These are phyloP conservation scores for Acleris sparsana DNA, from an alignment of 2,888 invertebrate species.

Conservation along the genomic window DNA sequence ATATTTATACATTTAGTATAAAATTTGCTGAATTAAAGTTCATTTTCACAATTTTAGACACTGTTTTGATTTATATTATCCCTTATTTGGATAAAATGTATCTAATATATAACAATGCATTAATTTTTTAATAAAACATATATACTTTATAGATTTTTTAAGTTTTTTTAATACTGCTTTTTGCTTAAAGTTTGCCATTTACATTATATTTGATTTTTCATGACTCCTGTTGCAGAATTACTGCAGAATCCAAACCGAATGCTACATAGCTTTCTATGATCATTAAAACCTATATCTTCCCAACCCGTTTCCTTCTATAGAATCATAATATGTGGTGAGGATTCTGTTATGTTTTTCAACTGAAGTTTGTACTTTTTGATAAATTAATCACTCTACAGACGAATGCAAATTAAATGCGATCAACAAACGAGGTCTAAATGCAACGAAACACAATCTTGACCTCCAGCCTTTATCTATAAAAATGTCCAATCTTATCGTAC, in stretches of 20 bases:
- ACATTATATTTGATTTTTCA: background rate
- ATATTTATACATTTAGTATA: constrained; percentile 84
- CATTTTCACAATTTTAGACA: constrained; percentile 82
- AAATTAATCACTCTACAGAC: background rate
- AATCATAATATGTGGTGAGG: too few species aligned
- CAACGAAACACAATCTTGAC: constrained; percentile 27
- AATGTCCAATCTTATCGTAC: constrained; percentile 23
- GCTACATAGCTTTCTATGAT: too few species aligned
- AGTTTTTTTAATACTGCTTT: constrained; percentile 27
- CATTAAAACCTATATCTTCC: too few species aligned
- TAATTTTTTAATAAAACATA: constrained; percentile 34
- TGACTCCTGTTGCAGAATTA: background rate
- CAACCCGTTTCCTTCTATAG: too few species aligned
- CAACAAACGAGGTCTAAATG: background rate
- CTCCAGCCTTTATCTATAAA: constrained; percentile 21
- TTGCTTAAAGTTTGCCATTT: constrained; percentile 3
- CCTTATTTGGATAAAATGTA: constrained; percentile 35
- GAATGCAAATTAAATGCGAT: background rate
- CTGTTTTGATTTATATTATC: constrained; percentile 57
- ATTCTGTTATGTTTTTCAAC: too few species aligned
- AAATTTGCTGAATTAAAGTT: constrained; percentile 84
- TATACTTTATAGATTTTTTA: constrained; percentile 29
- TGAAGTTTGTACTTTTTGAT: too few species aligned
- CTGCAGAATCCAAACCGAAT: too few species aligned
- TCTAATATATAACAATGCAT: constrained; percentile 36